These are phyloP conservation scores for Apostichopus parvimensis DNA, from an alignment of 35 echinoderm and acorn worm genomes.

Conservation along the genomic window DNA sequence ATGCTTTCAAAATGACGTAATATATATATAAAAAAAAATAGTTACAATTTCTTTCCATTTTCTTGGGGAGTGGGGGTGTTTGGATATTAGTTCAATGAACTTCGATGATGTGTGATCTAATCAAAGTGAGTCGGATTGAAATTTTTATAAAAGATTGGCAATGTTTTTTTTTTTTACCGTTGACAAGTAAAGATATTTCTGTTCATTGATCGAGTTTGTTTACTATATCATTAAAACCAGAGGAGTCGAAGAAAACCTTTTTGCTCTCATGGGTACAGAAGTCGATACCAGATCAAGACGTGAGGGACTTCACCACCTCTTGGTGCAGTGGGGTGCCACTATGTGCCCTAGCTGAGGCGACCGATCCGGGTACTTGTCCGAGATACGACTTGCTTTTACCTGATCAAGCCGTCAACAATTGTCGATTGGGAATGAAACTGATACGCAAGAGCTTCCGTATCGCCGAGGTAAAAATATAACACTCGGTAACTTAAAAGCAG, in stretches of 20 bases:
- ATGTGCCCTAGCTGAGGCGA: conserved; percentile 18
- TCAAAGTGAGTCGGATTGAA: too few species aligned
- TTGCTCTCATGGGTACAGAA: conserved; percentile 31
- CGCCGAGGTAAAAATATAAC: conserved; percentile 19
- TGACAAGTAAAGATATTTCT: too few species aligned
- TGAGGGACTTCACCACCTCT: conserved; percentile 20
- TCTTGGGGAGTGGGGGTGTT: too few species aligned
- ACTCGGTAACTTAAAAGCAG: too few species aligned
- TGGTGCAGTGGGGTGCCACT: conserved; percentile 36
- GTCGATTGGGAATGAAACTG: conserved; percentile 41
- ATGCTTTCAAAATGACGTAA: too few species aligned
- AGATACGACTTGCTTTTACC: conserved; percentile 38
- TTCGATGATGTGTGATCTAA: too few species aligned
- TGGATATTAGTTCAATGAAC: too few species aligned
- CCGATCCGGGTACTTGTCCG: conserved; percentile 38
- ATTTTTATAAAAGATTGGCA: too few species aligned
- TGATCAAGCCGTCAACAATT: conserved; percentile 41
- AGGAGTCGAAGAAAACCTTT: not conserved
- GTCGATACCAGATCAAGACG: conserved; percentile 22
- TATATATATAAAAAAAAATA: too few species aligned
- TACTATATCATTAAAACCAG: not conserved
- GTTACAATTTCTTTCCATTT: too few species aligned
- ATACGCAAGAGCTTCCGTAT: conserved; percentile 13
- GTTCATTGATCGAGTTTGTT: too few species aligned
- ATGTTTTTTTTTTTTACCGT: too few species aligned